Percentiles rank a stretch among this genome's conserved stretches.
Conservation (phyloP, 2,113 vertebrate species). For the Rhombomys opimus region DNA sequence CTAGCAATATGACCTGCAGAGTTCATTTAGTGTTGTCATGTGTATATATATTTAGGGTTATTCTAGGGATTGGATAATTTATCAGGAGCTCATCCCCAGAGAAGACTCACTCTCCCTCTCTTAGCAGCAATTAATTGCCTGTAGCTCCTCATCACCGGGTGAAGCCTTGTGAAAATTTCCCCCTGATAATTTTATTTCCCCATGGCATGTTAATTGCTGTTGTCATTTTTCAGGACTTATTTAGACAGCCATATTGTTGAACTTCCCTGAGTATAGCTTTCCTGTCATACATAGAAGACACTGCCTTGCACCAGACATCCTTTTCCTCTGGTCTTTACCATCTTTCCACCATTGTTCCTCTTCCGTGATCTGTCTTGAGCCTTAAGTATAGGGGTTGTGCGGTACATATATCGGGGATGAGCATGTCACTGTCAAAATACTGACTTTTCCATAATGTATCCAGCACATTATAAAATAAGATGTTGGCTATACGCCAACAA, state of each 20-base stretch:
- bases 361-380: neutral
- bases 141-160: neutral
- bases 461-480: slow-evolving; percentile 7
- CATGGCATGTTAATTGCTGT: neutral
- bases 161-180: neutral
- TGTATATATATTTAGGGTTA: neutral
- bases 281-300: neutral
- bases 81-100: neutral
- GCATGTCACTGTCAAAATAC: neutral
- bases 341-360: neutral
- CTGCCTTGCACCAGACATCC: neutral
- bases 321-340: neutral
- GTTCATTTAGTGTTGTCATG: neutral
- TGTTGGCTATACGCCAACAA: neutral
- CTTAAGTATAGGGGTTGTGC: neutral
- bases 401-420: neutral
- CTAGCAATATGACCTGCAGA: neutral
- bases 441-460: neutral
- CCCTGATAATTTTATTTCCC: neutral
- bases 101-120: neutral
- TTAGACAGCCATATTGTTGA: neutral
- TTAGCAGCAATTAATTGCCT: neutral
- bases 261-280: neutral
- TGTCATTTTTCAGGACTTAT: neutral
- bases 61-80: neutral